Percentiles rank a stretch among this genome's conserved stretches.
Evolutionary conservation across 2,888 invertebrate genomes (phyloP).

Genomic region (Pediacus dermestoides): DNA sequence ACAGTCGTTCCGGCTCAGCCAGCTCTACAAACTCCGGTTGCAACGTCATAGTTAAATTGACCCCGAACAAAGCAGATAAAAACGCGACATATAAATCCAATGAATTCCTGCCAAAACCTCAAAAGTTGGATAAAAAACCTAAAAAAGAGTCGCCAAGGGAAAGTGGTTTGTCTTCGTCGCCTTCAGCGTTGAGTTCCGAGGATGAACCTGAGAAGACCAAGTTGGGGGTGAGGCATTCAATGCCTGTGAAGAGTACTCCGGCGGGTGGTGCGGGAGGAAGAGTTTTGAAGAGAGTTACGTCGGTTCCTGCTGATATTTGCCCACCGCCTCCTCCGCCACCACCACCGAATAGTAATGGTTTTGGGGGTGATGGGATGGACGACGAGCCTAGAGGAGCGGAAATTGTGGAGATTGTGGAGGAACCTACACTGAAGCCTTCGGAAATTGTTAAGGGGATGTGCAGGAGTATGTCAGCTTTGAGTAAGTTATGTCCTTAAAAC

Average conservation of each 20-base stretch:
- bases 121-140: slow-evolving; percentile 38
- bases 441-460: slow-evolving; percentile 61
- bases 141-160: slow-evolving; percentile 20
- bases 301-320: slow-evolving; percentile 54
- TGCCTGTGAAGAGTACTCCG: slow-evolving; percentile 30
- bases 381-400: slow-evolving; percentile 43
- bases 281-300: slow-evolving; percentile 56
- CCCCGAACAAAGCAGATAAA: slow-evolving; percentile 22
- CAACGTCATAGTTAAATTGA: slow-evolving; percentile 46
- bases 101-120: slow-evolving; percentile 45
- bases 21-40: slow-evolving; percentile 48
- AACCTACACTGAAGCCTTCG: slow-evolving; percentile 64
- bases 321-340: slow-evolving; percentile 69
- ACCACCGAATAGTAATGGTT: slow-evolving; percentile 53
- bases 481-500: no score
- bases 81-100: slow-evolving; percentile 37
- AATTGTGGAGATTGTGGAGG: slow-evolving; percentile 61
- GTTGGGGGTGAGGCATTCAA: slow-evolving; percentile 43
- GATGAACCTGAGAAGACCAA: slow-evolving; percentile 45
- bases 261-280: slow-evolving; percentile 29
- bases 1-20: slow-evolving; percentile 62
- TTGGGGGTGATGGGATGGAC: no score
- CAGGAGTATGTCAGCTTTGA: slow-evolving; percentile 56
- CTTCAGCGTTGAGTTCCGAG: slow-evolving; percentile 41
- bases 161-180: slow-evolving; percentile 47